A percentile compares a stretch with the other conserved stretches of the same genome.
Conservation (phyloP, 2,888 invertebrate species). For the Hirtodrosophila duncani region DNA sequence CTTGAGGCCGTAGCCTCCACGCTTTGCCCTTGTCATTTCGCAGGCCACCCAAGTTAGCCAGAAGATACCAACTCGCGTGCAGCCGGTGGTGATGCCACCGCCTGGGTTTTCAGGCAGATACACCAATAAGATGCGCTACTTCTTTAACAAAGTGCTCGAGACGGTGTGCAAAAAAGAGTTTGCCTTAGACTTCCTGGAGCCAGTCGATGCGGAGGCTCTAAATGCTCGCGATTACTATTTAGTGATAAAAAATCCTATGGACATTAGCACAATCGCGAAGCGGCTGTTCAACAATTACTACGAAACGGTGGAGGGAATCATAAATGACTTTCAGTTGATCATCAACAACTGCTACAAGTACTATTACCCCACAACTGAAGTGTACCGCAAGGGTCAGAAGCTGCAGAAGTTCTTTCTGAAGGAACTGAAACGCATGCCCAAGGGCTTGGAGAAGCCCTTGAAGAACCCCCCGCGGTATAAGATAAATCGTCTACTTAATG, state of each 20-base stretch:
- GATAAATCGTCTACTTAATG: not conserved
- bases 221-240: constrained; percentile 22
- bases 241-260: constrained; percentile 26
- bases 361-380: constrained; percentile 9
- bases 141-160: constrained; percentile 36
- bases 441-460: constrained; percentile 12
- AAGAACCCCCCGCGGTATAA: constrained; percentile 19
- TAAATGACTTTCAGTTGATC: constrained; percentile 20
- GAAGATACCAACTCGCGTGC: constrained; percentile 21
- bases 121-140: no score
- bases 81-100: constrained; percentile 29
- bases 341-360: constrained; percentile 26
- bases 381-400: constrained; percentile 26
- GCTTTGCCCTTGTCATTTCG: no score
- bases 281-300: constrained; percentile 35
- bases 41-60: no score
- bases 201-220: constrained; percentile 23
- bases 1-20: no score
- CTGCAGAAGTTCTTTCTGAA: constrained; percentile 15
- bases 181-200: constrained; percentile 33
- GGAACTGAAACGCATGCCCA: constrained; percentile 18
- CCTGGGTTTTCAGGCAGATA: constrained; percentile 8
- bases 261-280: constrained; percentile 33
- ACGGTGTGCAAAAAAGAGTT: constrained; percentile 33
- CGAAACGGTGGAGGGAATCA: constrained; percentile 10